Evolutionary conservation across 2,888 invertebrate species (phyloP).

Genomic region (Halictus quadricinctus): DNA sequence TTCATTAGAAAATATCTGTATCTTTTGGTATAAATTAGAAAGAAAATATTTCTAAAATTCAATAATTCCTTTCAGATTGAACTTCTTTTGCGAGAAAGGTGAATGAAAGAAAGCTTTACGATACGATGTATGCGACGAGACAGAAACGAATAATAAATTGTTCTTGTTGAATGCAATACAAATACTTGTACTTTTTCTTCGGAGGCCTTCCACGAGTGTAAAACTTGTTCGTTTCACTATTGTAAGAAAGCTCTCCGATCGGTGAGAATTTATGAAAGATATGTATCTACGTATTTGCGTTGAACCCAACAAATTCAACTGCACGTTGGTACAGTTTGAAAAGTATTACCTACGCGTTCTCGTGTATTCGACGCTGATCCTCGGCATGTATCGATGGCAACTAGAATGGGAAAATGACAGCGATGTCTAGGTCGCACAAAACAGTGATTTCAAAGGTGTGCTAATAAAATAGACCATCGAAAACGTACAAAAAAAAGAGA

Average conservation of each 20-base stretch:
- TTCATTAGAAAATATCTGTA: slow-evolving; percentile 14
- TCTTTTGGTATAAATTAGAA: neutral
- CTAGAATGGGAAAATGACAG: slow-evolving; percentile 50
- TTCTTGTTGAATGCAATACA: slow-evolving; percentile 40
- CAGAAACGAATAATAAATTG: slow-evolving; percentile 33
- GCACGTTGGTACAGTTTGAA: slow-evolving; percentile 13
- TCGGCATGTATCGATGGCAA: slow-evolving; percentile 42
- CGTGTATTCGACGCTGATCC: slow-evolving; percentile 14
- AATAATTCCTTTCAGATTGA: slow-evolving; percentile 46
- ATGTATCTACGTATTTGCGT: slow-evolving; percentile 22
- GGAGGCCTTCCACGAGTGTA: neutral
- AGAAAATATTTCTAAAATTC: slow-evolving; percentile 22
- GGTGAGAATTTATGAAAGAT: slow-evolving; percentile 12
- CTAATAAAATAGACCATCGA: slow-evolving; percentile 53
- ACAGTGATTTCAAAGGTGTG: slow-evolving; percentile 49
- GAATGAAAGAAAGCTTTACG: slow-evolving; percentile 20
- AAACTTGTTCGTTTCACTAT: neutral
- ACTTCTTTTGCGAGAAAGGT: slow-evolving; percentile 5
- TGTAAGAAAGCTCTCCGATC: neutral
- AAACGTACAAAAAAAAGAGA: slow-evolving; percentile 40
- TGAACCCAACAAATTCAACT: slow-evolving; percentile 30
- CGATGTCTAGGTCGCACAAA: slow-evolving; percentile 48
- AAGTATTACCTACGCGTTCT: slow-evolving; percentile 8
- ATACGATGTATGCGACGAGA: slow-evolving; percentile 27
- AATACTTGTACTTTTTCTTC: slow-evolving; percentile 2